Evolutionary conservation across 2,888 invertebrate species (phyloP).

Genomic region (Hydraecia micacea): DNA sequence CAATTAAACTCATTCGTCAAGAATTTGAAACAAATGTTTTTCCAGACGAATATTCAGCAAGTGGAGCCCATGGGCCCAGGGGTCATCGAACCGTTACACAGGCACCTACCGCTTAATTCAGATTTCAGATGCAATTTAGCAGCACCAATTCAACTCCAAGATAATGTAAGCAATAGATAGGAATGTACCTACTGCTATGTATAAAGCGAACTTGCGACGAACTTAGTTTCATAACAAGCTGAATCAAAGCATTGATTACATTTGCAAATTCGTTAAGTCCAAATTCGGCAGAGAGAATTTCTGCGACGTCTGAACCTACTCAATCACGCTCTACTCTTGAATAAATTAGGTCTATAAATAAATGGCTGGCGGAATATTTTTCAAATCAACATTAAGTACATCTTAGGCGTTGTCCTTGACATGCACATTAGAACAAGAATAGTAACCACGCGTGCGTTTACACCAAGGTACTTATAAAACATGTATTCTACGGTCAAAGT

Average conservation of each 20-base stretch:
- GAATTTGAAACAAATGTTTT: background rate
- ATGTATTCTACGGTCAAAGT: background rate
- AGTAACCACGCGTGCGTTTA: no score
- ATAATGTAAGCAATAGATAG: background rate
- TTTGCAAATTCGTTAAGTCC: slow-evolving; percentile 50
- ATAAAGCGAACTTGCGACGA: background rate
- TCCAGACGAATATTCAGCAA: background rate
- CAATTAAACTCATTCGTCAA: no score
- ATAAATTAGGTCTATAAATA: slow-evolving; percentile 37
- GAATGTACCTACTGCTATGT: slow-evolving; percentile 1
- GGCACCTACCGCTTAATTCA: no score
- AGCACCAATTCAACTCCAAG: background rate
- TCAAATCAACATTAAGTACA: background rate
- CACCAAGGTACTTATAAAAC: no score
- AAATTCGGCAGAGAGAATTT: slow-evolving; percentile 30
- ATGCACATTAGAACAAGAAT: background rate
- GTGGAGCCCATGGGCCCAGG: no score
- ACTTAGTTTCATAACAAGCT: slow-evolving; percentile 27
- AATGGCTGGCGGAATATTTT: slow-evolving; percentile 10
- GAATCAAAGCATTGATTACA: slow-evolving; percentile 54
- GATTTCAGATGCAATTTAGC: slow-evolving; percentile 6
- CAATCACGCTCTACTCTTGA: slow-evolving; percentile 29
- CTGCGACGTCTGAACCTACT: slow-evolving; percentile 34
- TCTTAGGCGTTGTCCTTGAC: background rate
- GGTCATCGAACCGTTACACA: background rate